Evolutionary conservation across 2,888 invertebrate genomes (phyloP).

Genomic region (Hirtodrosophila trivittata): DNA sequence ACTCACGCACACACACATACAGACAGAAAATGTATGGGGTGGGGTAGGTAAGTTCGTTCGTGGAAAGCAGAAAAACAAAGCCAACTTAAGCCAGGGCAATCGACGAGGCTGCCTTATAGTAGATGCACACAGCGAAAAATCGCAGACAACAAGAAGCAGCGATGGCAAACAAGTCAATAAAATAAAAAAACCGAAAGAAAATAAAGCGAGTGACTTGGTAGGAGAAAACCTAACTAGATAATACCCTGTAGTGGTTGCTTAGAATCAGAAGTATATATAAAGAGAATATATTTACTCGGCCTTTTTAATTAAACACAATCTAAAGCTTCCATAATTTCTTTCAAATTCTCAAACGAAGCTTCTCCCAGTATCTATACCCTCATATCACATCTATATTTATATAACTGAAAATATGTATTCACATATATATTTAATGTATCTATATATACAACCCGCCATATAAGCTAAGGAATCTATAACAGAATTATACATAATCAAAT

Average conservation of each 20-base stretch:
- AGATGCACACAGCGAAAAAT: slow-evolving; percentile 40
- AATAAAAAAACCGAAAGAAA: slow-evolving; percentile 9
- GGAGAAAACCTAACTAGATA: background rate
- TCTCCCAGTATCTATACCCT: too few relatives aligned
- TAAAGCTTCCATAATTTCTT: too few relatives aligned
- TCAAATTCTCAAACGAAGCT: too few relatives aligned
- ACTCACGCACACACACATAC: slow-evolving; percentile 2
- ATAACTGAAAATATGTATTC: too few relatives aligned
- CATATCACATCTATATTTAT: too few relatives aligned
- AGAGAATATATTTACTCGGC: too few relatives aligned
- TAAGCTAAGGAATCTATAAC: too few relatives aligned
- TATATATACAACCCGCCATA: too few relatives aligned
- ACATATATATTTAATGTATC: too few relatives aligned
- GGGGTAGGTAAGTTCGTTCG: background rate
- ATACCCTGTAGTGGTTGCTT: background rate
- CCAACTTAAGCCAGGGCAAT: slow-evolving; percentile 61
- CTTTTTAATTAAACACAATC: too few relatives aligned
- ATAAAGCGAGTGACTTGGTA: background rate
- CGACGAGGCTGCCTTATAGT: slow-evolving; percentile 34
- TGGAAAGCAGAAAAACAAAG: slow-evolving; percentile 49
- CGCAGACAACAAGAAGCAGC: slow-evolving; percentile 42
- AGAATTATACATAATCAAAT: too few relatives aligned
- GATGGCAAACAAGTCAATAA: slow-evolving; percentile 45
- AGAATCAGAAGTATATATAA: too few relatives aligned
- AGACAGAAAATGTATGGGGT: background rate